Conservation (phyloP, 1,140 invertebrate species). For the Bombyx mandarina region DNA sequence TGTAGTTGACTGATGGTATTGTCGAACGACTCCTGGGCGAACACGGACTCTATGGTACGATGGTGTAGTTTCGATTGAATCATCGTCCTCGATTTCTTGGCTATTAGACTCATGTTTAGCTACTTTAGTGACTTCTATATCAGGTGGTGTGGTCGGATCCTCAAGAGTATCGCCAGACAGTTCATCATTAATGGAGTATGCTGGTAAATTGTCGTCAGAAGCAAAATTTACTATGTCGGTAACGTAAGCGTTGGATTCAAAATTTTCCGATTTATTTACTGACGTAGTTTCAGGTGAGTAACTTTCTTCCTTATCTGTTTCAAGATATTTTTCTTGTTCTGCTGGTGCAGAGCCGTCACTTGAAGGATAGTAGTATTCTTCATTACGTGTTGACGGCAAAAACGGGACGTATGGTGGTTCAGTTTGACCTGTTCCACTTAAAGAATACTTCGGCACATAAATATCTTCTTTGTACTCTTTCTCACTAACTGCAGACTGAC, state of each 20-base stretch:
- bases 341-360: conserved; percentile 32
- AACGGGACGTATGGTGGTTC: conserved; percentile 29
- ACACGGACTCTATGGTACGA: conserved; percentile 59
- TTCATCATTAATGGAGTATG: conserved; percentile 24
- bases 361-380: conserved; percentile 37
- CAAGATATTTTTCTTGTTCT: conserved; percentile 17
- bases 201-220: conserved; percentile 27
- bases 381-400: conserved; percentile 22
- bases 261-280: conserved; percentile 20
- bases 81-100: conserved; percentile 38
- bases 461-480: conserved; percentile 18
- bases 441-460: conserved; percentile 17
- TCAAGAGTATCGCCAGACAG: conserved; percentile 24
- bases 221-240: conserved; percentile 20
- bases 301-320: conserved; percentile 26
- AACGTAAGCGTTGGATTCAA: conserved; percentile 18
- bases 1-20: conserved; percentile 51
- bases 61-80: conserved; percentile 54
- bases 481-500: conserved; percentile 15
- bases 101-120: conserved; percentile 21
- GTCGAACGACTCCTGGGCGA: conserved; percentile 52
- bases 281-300: conserved; percentile 28
- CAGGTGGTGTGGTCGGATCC: conserved; percentile 19
- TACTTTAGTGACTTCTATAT: conserved; percentile 28
- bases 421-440: conserved; percentile 16